Conservation (phyloP, 2,797 vertebrate species). For the Zalophus californianus region DNA sequence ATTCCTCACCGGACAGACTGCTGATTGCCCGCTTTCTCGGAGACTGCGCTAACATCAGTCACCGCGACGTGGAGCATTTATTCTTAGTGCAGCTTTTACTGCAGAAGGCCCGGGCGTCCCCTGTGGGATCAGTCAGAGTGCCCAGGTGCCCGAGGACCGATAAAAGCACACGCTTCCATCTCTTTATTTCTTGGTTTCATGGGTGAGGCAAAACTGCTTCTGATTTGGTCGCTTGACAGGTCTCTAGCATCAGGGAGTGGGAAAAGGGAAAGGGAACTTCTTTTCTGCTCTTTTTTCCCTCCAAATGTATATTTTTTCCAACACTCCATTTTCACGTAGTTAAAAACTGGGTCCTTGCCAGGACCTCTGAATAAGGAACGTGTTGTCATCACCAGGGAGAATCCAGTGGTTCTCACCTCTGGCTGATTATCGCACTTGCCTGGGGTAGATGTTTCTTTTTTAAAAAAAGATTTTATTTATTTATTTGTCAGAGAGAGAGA, state of each 20-base stretch:
- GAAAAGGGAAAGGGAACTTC: conserved; percentile 26
- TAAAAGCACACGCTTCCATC: conserved; percentile 73
- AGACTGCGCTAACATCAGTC: conserved; percentile 63
- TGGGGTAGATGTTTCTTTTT: neutral
- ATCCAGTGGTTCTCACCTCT: conserved; percentile 26
- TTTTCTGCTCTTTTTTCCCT: conserved; percentile 39
- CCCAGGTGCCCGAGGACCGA: conserved; percentile 69
- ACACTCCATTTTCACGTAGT: neutral
- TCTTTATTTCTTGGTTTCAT: conserved; percentile 78
- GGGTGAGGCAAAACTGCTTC: conserved; percentile 55
- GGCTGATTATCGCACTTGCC: neutral
- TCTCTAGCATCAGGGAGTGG: conserved; percentile 23
- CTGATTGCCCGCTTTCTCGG: conserved; percentile 13
- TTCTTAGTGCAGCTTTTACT: conserved; percentile 65
- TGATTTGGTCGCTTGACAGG: conserved; percentile 64
- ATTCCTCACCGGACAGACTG: conserved; percentile 10
- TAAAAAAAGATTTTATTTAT: too few species aligned
- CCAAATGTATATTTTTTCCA: conserved; percentile 50
- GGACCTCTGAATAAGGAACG: conserved; percentile 57
- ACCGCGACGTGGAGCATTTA: conserved; percentile 26
- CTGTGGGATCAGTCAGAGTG: conserved; percentile 50
- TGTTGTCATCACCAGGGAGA: neutral
- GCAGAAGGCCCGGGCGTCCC: conserved; percentile 40
- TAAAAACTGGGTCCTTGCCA: conserved; percentile 36
- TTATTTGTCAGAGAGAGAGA: too few species aligned